Evolutionary conservation across 2,113 vertebrate genomes (phyloP).

Genomic region (Mirza zaza): DNA sequence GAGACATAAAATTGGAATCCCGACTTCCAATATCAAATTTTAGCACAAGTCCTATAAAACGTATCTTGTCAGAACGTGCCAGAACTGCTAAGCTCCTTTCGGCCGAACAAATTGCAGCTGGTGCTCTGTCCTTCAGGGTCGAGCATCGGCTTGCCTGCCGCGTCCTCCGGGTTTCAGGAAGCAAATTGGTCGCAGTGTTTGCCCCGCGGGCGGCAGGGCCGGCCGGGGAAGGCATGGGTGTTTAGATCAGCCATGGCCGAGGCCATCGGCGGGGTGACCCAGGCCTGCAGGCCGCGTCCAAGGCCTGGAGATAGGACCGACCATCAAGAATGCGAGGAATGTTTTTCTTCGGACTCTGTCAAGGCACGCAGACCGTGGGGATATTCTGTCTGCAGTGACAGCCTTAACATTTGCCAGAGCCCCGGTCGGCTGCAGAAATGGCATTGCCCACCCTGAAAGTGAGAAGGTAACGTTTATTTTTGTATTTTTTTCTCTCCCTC

Average conservation of each 20-base stretch:
- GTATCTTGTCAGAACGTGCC: slow-evolving; percentile 88
- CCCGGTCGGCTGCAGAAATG: slow-evolving; percentile 88
- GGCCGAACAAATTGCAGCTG: slow-evolving; percentile 89
- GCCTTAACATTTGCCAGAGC: slow-evolving; percentile 97
- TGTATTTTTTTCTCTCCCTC: slow-evolving; percentile 87
- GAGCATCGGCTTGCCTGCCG: neutral
- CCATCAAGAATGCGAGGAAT: slow-evolving; percentile 87
- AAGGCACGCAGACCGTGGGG: slow-evolving; percentile 76
- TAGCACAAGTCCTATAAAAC: slow-evolving; percentile 89
- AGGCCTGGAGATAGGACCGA: slow-evolving; percentile 74
- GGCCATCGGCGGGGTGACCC: slow-evolving; percentile 84
- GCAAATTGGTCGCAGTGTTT: slow-evolving; percentile 66
- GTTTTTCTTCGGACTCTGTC: slow-evolving; percentile 79
- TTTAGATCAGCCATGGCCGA: slow-evolving; percentile 84
- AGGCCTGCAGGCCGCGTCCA: slow-evolving; percentile 75
- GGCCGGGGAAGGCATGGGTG: slow-evolving; percentile 73
- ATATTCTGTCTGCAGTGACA: slow-evolving; percentile 88
- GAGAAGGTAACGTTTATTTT: slow-evolving; percentile 98
- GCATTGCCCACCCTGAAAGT: slow-evolving; percentile 95
- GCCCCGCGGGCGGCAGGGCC: neutral
- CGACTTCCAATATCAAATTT: slow-evolving; percentile 78
- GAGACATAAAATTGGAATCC: slow-evolving; percentile 41
- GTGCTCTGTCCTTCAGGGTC: slow-evolving; percentile 9
- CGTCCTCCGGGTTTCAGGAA: neutral
- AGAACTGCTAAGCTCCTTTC: slow-evolving; percentile 84